These are phyloP conservation scores for Sitophilus oryzae DNA, from an alignment of 1,140 invertebrate genomes.

Conservation along the genomic window DNA sequence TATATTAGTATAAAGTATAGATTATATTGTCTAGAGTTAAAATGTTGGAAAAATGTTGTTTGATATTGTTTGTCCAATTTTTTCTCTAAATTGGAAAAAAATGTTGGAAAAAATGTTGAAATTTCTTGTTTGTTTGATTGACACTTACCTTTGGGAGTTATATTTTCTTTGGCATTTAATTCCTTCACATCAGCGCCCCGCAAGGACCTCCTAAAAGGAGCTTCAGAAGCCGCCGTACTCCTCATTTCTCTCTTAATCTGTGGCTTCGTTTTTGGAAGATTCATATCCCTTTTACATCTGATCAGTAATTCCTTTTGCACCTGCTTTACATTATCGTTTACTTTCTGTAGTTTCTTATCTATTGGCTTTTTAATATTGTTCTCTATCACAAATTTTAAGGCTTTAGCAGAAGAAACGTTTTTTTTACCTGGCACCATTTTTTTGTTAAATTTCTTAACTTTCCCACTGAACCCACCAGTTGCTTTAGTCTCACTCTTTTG, in stretches of 20 bases:
- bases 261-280: not conserved
- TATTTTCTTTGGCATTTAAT: constrained; percentile 15
- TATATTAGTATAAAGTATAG: too few relatives aligned
- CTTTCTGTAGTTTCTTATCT: not conserved
- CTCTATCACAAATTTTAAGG: not conserved
- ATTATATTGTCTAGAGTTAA: too few relatives aligned
- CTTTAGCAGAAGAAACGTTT: not conserved
- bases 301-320: not conserved
- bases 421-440: too few relatives aligned
- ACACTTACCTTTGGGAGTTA: constrained; percentile 9
- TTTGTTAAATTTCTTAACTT: too few relatives aligned
- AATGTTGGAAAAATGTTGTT: too few relatives aligned
- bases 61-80: not conserved
- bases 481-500: not conserved
- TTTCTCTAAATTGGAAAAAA: not conserved
- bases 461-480: not conserved
- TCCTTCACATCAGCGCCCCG: not conserved
- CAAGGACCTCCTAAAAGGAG: not conserved
- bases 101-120: not conserved
- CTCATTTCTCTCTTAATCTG: not conserved
- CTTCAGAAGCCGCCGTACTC: not conserved
- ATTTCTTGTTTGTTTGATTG: too few relatives aligned
- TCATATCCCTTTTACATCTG: not conserved
- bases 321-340: not conserved
- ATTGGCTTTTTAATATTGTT: not conserved